Conservation (phyloP, 2,888 invertebrate species). For the Flexamia atlantica region DNA sequence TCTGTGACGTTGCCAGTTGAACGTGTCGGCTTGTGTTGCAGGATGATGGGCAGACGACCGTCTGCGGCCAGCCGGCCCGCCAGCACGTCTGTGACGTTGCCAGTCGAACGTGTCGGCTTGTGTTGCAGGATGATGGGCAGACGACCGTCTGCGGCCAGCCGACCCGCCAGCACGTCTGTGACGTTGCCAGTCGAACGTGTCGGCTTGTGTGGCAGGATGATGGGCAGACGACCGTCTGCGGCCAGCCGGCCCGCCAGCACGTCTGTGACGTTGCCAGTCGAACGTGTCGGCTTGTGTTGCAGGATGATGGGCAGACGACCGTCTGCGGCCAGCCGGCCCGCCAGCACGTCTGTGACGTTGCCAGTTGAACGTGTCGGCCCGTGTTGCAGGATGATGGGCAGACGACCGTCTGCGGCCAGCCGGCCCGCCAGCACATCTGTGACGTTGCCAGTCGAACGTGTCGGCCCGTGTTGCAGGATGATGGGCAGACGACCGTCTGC, state of each 20-base stretch:
- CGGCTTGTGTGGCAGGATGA: not conserved
- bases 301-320: not conserved
- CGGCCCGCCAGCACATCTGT: not conserved
- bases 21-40: not conserved
- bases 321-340: not conserved
- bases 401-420: not conserved
- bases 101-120: not conserved
- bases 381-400: slow-evolving; percentile 9
- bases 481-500: not conserved
- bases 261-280: not conserved
- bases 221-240: not conserved
- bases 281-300: not conserved
- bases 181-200: not conserved
- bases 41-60: slow-evolving; percentile 2
- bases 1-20: too few relatives aligned
- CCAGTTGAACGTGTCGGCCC: too few relatives aligned
- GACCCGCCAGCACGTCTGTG: not conserved
- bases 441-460: not conserved
- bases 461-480: not conserved
- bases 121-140: not conserved
- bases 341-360: slow-evolving; percentile 12
- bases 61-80: not conserved
- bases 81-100: not conserved
- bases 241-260: slow-evolving; percentile 4
- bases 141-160: not conserved